Evolutionary conservation across 2,113 vertebrate species (phyloP).

Genomic region (Zootoca vivipara): DNA sequence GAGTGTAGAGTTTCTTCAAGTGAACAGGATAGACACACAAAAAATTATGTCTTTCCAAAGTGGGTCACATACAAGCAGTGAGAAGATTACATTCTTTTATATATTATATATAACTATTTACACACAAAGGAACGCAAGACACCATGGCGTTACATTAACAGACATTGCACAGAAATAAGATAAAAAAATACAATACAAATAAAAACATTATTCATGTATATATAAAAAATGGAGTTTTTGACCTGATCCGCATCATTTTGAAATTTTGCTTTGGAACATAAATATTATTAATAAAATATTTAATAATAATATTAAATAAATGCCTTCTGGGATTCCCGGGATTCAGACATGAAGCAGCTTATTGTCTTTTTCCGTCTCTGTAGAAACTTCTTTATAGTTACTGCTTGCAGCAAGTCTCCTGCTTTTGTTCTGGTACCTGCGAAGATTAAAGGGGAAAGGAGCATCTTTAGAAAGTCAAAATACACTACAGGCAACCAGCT

Average conservation of each 20-base stretch:
- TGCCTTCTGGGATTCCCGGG: neutral
- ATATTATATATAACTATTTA: conserved; percentile 22
- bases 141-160: conserved; percentile 27
- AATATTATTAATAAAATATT: conserved; percentile 72
- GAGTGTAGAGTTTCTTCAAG: conserved; percentile 60
- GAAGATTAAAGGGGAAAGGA: neutral
- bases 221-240: conserved; percentile 47
- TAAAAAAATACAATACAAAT: conserved; percentile 62
- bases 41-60: conserved; percentile 58
- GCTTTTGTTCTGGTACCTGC: conserved; percentile 60
- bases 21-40: conserved; percentile 57
- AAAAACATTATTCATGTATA: neutral
- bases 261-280: conserved; percentile 59
- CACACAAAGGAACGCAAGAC: neutral
- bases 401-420: conserved; percentile 26
- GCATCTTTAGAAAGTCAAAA: neutral
- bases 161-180: conserved; percentile 65
- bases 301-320: conserved; percentile 61
- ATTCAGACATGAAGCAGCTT: conserved; percentile 26
- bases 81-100: conserved; percentile 30
- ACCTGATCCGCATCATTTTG: conserved; percentile 63
- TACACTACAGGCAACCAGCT: neutral
- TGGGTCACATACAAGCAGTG: conserved; percentile 11
- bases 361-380: conserved; percentile 40
- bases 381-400: conserved; percentile 62